Base-by-base conservation (phyloP, 2,113 vertebrate species). In the Rhabdomys dilectus region DNA sequence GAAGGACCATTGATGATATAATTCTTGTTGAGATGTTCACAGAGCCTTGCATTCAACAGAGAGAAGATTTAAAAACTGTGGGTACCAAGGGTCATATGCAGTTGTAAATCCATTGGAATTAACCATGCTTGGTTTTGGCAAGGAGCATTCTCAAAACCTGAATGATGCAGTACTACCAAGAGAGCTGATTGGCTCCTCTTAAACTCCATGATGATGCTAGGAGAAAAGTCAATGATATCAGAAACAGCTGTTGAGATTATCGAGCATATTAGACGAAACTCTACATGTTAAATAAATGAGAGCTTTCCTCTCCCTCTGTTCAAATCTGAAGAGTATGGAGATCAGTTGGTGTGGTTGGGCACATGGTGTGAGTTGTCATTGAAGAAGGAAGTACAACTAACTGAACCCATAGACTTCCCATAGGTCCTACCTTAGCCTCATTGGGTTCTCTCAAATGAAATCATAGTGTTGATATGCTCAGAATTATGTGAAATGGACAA, bases 61-160 rank as follows among this genome's bases (percentile, higher is more conserved):
- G 8, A 39, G 58, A 39, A 82, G 39, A 53, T 39, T 12, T n/a
- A 6, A 39, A 16, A 58, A 7, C 11, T 36, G 21, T 82, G 13
- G 13, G 22, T 39, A 12, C 0, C 12, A 60, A 36, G 22, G 1
- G 5, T 4, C 7, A 39, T 7, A 9, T 24, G 6, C 6, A 82
- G 80, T 82, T 17, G 36, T 82, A 60, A 82, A 82, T 82, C 34
- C 10, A 58, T 15, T 16, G 31, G 36, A 39, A 81, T 21, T n/a
- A 60, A 81, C 21, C 29, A 22, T 60, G 36, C n/a, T 22, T 58
- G 36, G 26, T 82, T 12, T 82, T 16, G 36, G 36, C 21, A 82
- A 60, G 22, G 11, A 58, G 2, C 19, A 22, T 56, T n/a, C 19
- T 24, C 51, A 81, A n/a, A n/a, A 5, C 34, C 51, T 36, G 10